A percentile compares a stretch with the other conserved stretches of the same genome.
Evolutionary conservation across 2,113 vertebrate genomes (phyloP).

Genomic region (Odontesthes bonariensis): DNA sequence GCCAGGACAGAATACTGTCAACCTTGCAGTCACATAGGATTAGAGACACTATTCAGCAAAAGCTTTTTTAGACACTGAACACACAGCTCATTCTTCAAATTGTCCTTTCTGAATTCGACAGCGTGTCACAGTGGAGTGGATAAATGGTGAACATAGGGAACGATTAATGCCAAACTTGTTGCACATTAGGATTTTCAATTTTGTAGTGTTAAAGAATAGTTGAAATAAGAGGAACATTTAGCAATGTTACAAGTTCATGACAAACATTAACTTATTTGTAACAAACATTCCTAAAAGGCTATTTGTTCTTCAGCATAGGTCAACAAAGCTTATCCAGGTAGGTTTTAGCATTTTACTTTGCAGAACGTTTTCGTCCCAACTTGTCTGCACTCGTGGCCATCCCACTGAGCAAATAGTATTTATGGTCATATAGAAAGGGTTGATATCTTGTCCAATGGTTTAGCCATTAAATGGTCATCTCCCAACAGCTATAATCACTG

Average conservation of each 20-base stretch:
- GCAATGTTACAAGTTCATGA: not conserved
- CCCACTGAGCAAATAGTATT: too few relatives aligned
- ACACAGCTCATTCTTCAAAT: slow-evolving; percentile 17
- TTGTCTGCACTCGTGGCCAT: too few relatives aligned
- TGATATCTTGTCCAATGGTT: too few relatives aligned
- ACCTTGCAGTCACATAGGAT: slow-evolving; percentile 29
- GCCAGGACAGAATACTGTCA: slow-evolving; percentile 24
- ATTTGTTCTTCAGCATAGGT: not conserved
- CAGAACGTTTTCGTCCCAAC: too few relatives aligned
- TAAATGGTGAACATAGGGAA: not conserved
- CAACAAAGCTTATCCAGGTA: too few relatives aligned
- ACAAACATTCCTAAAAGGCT: slow-evolving; percentile 26
- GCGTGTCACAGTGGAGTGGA: too few relatives aligned
- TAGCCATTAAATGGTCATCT: too few relatives aligned
- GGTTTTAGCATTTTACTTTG: too few relatives aligned
- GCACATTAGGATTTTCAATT: not conserved
- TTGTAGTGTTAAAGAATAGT: not conserved
- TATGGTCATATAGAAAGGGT: too few relatives aligned
- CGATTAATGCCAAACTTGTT: not conserved
- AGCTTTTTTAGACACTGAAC: not conserved
- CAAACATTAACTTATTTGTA: slow-evolving; percentile 14
- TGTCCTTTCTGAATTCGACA: slow-evolving; percentile 16
- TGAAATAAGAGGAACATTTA: not conserved
- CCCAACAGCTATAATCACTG: too few relatives aligned
- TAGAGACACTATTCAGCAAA: slow-evolving; percentile 11